Evolutionary conservation across 2,888 invertebrate species (phyloP), one percentile per base, ranked within the genome.

Genomic region (Lepetodrilus schrolli): DNA sequence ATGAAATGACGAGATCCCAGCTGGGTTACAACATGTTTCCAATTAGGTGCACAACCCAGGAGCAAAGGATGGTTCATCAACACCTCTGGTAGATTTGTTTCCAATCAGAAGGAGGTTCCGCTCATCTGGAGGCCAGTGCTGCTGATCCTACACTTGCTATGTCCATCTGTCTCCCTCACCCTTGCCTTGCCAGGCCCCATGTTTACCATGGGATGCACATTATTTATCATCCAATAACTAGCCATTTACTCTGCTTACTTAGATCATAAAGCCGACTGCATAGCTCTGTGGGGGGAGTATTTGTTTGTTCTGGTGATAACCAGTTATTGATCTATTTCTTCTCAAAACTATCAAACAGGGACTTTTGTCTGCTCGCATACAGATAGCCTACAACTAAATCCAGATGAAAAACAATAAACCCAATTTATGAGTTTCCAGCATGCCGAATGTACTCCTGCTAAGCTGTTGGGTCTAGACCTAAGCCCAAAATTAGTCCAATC

Each of bases 321-420:
- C 72, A 65, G 20, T 17, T 72, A 66, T 66, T 72, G 72, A 72
- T 72, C 58, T 72, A 47, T 72, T 72, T 66, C 43, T 72, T 72
- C 72, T 72, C 43, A 30, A 38, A 66, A 72, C 72, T 72, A 48
- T 58, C 66, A 48, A n/a, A 30, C 36, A 50, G 70, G 17, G 48
- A 50, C 50, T 70, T 70, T 26, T 37, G 70, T 70, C 70, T 70
- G 36, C 38, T 50, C 21, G 36, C 58, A 58, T 58, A 58, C 30
- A 58, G 58, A 58, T 58, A 58, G 58, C 30, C 30, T 17, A 2
- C 30, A 23, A 58, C 30, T 58, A 26, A 30, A 58, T 58, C 58
- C 58, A 58, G 58, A 58, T 58, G 58, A 58, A 58, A 51, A 58
- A 58, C 58, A 58, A 58, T 58, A 58, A 58, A 58, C 34, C 58